Evolutionary conservation across 23 tunicate species (phyloP).

Genomic region (Styela clava): DNA sequence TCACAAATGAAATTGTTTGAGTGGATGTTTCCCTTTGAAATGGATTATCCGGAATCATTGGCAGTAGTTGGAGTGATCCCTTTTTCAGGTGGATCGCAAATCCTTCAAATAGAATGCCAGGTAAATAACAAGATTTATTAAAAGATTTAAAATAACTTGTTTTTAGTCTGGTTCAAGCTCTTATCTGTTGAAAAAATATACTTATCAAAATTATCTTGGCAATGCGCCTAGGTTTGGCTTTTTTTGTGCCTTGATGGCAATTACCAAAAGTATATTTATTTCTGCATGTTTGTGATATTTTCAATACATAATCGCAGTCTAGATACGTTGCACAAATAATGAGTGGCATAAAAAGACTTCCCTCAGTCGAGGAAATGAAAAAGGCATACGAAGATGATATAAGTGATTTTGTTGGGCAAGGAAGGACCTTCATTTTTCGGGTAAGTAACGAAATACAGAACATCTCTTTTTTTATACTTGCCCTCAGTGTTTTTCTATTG

Average conservation of each 20-base stretch:
- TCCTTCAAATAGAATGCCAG: slow-evolving; percentile 43
- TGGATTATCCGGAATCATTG: slow-evolving; percentile 33
- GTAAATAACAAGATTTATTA: no score
- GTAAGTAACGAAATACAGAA: slow-evolving; percentile 28
- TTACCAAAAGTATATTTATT: no score
- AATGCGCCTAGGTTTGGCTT: not conserved
- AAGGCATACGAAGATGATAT: not conserved
- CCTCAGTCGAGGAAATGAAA: slow-evolving; percentile 41
- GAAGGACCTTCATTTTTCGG: not conserved
- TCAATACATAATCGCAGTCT: no score
- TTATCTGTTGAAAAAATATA: no score
- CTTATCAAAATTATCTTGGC: no score
- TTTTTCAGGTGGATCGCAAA: slow-evolving; percentile 29
- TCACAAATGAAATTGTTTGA: slow-evolving; percentile 24
- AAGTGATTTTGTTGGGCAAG: not conserved
- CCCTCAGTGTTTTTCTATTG: not conserved
- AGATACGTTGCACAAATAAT: slow-evolving; percentile 59
- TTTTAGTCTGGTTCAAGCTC: no score
- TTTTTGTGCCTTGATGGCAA: not conserved
- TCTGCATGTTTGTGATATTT: no score
- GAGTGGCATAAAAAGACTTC: slow-evolving; percentile 36
- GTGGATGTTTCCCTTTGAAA: slow-evolving; percentile 61
- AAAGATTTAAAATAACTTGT: no score
- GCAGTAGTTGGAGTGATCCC: slow-evolving; percentile 59
- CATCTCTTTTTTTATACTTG: not conserved